These are phyloP conservation scores for Anabas testudineus DNA, from an alignment of 2,797 vertebrate genomes.

Conservation along the genomic window DNA sequence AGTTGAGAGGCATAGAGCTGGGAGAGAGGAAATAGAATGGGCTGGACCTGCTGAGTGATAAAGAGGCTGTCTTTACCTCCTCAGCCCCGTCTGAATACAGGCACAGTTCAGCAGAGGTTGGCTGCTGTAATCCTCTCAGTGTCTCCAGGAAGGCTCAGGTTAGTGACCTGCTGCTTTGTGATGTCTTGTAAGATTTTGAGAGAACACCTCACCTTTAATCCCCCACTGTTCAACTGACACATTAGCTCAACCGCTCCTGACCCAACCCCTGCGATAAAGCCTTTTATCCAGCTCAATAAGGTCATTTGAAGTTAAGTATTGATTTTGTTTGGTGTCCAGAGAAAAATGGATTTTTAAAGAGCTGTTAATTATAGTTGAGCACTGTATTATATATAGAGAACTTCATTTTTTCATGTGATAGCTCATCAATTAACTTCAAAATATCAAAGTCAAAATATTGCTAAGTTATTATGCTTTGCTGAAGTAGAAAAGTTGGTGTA, in stretches of 20 bases:
- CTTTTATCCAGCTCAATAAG: constrained; percentile 86
- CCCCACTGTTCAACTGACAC: constrained; percentile 80
- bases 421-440: constrained; percentile 44
- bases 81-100: constrained; percentile 80
- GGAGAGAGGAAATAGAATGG: constrained; percentile 88
- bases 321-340: constrained; percentile 84
- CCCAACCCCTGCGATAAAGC: constrained; percentile 79
- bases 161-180: constrained; percentile 85
- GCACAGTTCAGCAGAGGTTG: constrained; percentile 84
- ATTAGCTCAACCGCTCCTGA: constrained; percentile 82
- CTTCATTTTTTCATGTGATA: constrained; percentile 67
- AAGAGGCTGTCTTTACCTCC: constrained; percentile 80
- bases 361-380: constrained; percentile 85
- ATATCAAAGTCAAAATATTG: too few relatives aligned
- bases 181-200: constrained; percentile 85
- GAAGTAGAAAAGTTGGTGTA: neutral
- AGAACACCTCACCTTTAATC: constrained; percentile 85
- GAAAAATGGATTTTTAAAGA: constrained; percentile 86
- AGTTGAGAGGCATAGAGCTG: constrained; percentile 81
- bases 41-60: constrained; percentile 90
- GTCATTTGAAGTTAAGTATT: constrained; percentile 85
- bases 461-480: neutral
- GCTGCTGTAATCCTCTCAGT: constrained; percentile 85
- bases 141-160: constrained; percentile 84
- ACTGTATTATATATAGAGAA: constrained; percentile 76